These are phyloP conservation scores for Eriocheir sinensis DNA, from an alignment of 1,140 invertebrate species.

Conservation along the genomic window DNA sequence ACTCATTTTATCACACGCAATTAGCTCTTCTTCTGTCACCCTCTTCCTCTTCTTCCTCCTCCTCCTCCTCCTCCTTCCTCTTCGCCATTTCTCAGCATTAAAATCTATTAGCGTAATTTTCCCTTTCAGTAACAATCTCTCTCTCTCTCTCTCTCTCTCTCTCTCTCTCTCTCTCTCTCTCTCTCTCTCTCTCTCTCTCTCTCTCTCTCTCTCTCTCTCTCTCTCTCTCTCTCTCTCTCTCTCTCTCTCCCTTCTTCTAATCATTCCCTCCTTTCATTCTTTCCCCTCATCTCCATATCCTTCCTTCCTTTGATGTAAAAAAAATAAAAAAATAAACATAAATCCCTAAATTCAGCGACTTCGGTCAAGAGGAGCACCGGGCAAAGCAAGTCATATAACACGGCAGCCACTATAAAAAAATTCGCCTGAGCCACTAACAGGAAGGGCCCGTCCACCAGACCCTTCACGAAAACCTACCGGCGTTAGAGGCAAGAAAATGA, in stretches of 20 bases:
- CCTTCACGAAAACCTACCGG: too few relatives aligned
- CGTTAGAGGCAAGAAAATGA: too few relatives aligned
- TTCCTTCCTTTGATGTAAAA: neutral
- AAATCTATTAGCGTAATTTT: neutral
- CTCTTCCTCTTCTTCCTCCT: too few relatives aligned
- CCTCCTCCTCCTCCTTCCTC: neutral
- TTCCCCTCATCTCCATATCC: neutral
- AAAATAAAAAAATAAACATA: too few relatives aligned
- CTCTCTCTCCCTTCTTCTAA: neutral
- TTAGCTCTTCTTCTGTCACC: neutral
- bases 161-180: constrained; percentile 56
- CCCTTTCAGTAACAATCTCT: neutral
- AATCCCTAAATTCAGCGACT: too few relatives aligned
- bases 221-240: neutral
- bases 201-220: neutral
- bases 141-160: constrained; percentile 54
- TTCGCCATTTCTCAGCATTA: neutral
- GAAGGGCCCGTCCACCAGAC: too few relatives aligned
- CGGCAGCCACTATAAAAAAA: too few relatives aligned
- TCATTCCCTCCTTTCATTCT: neutral
- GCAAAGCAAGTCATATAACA: too few relatives aligned
- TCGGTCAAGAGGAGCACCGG: too few relatives aligned
- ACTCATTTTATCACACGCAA: neutral
- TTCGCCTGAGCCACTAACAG: too few relatives aligned
- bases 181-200: constrained; percentile 44